Evolutionary conservation across 2,888 invertebrate genomes (phyloP), one percentile per base, ranked within the genome.

Genomic region (Platypus cylindrus): DNA sequence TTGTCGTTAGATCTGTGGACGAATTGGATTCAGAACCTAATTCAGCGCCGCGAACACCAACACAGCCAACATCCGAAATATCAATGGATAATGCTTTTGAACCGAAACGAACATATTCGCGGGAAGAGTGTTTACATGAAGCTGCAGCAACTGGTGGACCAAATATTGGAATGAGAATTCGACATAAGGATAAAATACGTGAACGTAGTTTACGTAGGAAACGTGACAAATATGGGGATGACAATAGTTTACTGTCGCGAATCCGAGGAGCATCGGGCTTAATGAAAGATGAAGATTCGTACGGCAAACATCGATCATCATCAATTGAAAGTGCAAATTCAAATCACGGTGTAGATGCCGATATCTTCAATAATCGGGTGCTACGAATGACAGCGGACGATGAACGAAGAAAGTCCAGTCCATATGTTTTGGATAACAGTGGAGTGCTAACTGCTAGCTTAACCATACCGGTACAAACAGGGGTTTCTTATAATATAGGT

Each of bases 381-480:
- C 39, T 54, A 14, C 39, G 49, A 29, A 44, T 52, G 20, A 36
- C 44, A 3, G 47, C 49, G 14, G 52, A 51, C n/a, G 54, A 54
- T 29, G 58, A 43, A 51, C 64, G 79, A 55, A 65, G 68, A 54
- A 71, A 61, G 62, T 78, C 70, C 47, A 72, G 64, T 49, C 79
- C 62, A 47, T 73, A 68, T 67, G 55, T 65, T 11, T 42, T 57
- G 27, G 59, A 71, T 53, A 68, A 71, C 53, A 62, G 62, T 48
- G 73, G 73, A 45, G 73, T 81, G 36, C 79, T 86, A 49, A 83
- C 81, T 1, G 86, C 84, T 1, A 83, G 81, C 44, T 68, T 86
- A 22, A 82, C 81, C 52, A 82, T 86, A 64, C 82, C 84, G 43
- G 57, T 62, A 9, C 60, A 60, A 45, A 48, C 52, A 5, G 38